Evolutionary conservation across 2,113 vertebrate species (phyloP), one percentile per base, ranked within the genome.

Genomic region (Nycticryphes semicollaris): DNA sequence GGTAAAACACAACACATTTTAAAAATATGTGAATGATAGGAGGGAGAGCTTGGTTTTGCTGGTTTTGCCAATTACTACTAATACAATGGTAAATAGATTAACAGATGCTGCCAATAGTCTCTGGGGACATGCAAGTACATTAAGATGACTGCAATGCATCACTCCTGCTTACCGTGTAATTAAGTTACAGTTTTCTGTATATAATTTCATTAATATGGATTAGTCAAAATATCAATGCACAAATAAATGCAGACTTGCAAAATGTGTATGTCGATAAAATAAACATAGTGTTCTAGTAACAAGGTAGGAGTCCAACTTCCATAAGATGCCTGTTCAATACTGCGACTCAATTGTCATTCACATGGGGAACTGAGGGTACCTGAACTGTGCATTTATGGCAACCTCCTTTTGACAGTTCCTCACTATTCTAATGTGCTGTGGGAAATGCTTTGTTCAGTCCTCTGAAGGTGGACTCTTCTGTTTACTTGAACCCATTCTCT

Each of bases 151-250:
- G 89, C 79, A 92, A 96, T 86, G 88, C 17, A 82, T 95, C 88
- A 88, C 67, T 97, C 60, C 76, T 76, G 81, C 92, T 92, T 96
- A 87, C 64, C 66, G 67, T 25, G 51, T 90, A 96, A 97, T 93
- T 94, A 82, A 96, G 89, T 91, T 96, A 94, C 68, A 82, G 62
- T 91, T 96, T 86, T 77, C 59, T 84, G 59, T 60, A 66, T 90
- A 89, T 96, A 94, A 94, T 95, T 96, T 86, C 70, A 96, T 87
- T 94, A 89, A 91, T 92, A 97, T 95, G 59, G 94, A 97, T 97
- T 94, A 93, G 75, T 53, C 45, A 74, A 93, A 89, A 75, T 68
- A 90, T 93, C 82, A 89, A 94, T 84, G 76, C 66, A 78, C 72
- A 95, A 91, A 90, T 64, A 96, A 87, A 97, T 93, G 96, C 91